A percentile compares a stretch with the other conserved stretches of the same genome.
These are phyloP conservation scores for Hemicentrotus pulcherrimus DNA, from an alignment of 35 echinoderm and acorn worm species.

Conservation along the genomic window DNA sequence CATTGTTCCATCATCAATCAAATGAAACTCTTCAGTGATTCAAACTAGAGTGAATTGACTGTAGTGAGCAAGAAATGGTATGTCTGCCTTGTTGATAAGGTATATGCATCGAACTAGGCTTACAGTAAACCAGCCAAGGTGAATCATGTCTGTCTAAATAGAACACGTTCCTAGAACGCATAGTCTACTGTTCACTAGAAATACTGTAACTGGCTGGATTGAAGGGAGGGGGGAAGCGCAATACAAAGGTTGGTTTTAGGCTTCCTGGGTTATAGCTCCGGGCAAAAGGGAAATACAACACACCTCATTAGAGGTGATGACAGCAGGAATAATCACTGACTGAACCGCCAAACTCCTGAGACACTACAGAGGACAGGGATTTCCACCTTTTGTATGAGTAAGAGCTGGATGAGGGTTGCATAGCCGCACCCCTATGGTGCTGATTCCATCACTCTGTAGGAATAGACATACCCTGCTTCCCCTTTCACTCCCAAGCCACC, in stretches of 20 bases:
- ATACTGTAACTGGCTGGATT: not conserved
- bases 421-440: not conserved
- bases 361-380: constrained; percentile 2
- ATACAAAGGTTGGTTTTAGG: constrained; percentile 17
- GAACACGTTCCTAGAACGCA: not conserved
- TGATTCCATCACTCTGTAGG: not conserved
- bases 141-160: not conserved
- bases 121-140: not conserved
- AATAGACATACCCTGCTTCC: not conserved
- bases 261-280: not conserved
- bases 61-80: not conserved
- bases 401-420: not conserved
- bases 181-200: not conserved
- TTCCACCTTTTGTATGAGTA: not conserved
- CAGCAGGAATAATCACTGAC: constrained; percentile 4
- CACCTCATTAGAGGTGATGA: constrained; percentile 10
- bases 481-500: not conserved
- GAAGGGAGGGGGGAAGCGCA: constrained; percentile 17
- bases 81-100: not conserved
- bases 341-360: not conserved
- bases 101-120: not conserved
- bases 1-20: not conserved
- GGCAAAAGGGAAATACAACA: constrained; percentile 3
- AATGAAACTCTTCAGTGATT: too few relatives aligned
- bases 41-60: not conserved